Base-by-base conservation (phyloP, 2,113 vertebrate genomes). In the Pteropus alecto region DNA sequence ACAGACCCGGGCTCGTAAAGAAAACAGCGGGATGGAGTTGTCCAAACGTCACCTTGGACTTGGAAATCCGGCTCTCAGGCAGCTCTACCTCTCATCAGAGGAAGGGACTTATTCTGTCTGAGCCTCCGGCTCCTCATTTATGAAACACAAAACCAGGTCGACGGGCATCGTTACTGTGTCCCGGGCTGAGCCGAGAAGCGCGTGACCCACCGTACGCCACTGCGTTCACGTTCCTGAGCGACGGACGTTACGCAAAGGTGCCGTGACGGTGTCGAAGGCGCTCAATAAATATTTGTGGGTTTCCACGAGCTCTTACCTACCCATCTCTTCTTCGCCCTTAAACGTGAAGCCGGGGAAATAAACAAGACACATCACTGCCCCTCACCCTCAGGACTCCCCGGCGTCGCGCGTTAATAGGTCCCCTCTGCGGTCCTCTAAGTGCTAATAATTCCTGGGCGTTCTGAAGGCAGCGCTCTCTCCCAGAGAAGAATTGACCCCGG, bases 401-500 rank as follows among this genome's bases (percentile, higher is more conserved):
- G 82, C 81, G 61, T 91, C 74, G 1, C 0, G 0, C 76, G 82
- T 97, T 98, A 98, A 96, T 94, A 95, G 98, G 88, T 61, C 87
- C 98, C 87, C 96, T 96, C 96, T 93, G 97, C 87, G 73, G 92
- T 84, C 21, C 26, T 63, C 0, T 5, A 90, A 96, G 97, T 12
- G 0, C 90, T 97, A 98, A 97, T 96, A 97, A 98, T 98, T 98
- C 98, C 96, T 97, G 96, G 98, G 95, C 63, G 21, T 65, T 95
- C 96, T 74, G 95, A 97, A 97, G 89, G 92, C 96, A 98, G 78
- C 18, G 3, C 93, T 98, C 87, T 98, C 83, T 97, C 96, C 97
- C 28, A 3, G 93, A 98, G 98, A 98, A 95, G 98, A 98, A 98
- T 63, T 98, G 98, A 98, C 95, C 97, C 95, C 97, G 89, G 91